A percentile compares a stretch with the other conserved stretches of the same genome.
These are phyloP conservation scores for Myotis daubentonii DNA, from an alignment of 2,797 vertebrate genomes.

Conservation along the genomic window DNA sequence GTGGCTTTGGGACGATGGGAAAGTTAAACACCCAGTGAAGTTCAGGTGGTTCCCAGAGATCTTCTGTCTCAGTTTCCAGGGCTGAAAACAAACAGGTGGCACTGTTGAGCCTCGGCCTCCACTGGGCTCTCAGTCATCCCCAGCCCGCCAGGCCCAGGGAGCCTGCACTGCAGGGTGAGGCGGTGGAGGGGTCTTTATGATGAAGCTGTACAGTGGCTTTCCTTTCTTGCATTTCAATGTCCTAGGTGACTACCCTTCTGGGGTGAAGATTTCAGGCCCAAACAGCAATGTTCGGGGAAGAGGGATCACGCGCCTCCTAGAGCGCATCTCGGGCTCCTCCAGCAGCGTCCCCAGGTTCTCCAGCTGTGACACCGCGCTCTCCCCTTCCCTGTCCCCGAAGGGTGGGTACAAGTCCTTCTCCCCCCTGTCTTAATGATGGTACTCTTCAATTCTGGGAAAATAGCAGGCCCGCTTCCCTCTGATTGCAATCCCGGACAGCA, in stretches of 20 bases:
- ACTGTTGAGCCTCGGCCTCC: neutral
- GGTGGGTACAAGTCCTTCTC: conserved; percentile 66
- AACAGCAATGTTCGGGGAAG: conserved; percentile 78
- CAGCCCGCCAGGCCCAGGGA: neutral
- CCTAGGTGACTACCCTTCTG: conserved; percentile 79
- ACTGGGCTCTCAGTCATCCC: neutral
- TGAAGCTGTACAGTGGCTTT: conserved; percentile 44
- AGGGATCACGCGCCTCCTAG: conserved; percentile 83
- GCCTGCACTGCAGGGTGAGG: neutral
- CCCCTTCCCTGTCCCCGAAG: conserved; percentile 52
- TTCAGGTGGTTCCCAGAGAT: neutral
- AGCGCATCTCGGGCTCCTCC: conserved; percentile 59
- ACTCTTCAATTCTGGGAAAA: conserved; percentile 60
- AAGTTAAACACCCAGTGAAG: neutral
- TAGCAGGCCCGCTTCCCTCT: conserved; percentile 41
- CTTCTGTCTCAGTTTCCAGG: neutral
- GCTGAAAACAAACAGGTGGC: neutral
- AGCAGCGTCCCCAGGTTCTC: conserved; percentile 58
- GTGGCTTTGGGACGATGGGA: neutral
- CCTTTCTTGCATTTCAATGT: neutral
- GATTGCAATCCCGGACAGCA: conserved; percentile 26
- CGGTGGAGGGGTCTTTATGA: neutral
- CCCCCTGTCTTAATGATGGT: conserved; percentile 57
- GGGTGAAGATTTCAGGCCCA: conserved; percentile 72
- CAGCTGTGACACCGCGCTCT: conserved; percentile 51